Evolutionary conservation across 2,888 invertebrate genomes (phyloP), one percentile per base, ranked within the genome.

Genomic region (Pollenia amentaria): DNA sequence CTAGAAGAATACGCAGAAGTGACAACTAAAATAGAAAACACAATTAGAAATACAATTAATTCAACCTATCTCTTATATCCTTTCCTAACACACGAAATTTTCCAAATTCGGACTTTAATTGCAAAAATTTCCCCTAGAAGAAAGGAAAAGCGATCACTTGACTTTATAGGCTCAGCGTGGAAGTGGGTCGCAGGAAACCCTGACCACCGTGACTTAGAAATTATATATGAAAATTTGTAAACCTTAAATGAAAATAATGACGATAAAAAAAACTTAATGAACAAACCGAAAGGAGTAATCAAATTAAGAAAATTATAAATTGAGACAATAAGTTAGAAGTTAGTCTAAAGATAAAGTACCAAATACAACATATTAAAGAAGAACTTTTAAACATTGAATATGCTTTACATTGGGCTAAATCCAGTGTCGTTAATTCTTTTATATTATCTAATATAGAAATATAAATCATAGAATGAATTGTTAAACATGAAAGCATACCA

Each of bases 321-420:
- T 8, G 18, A 60, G 60, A 60, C 12, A 38, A 60, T 60, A 60
- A 60, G 60, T 21, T 38, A 60, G 29, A 60, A 60, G 38, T 38
- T 38, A 60, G 60, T 38, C 60, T 60, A 38, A 12, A 60, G 38
- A 7, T 16, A 55, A 55, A 55, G n/a, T 55, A 55, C 3, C 55
- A 55, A 55, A 18, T 55, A 18, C 55, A 55, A 55, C 9, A n/a
- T n/a, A 55, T 18, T 16, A 55, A 55, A 55, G 55, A 55, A 55
- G 55, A 18, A 55, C 16, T 55, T n/a, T 55, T 55, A 18, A 55
- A 55, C 16, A 55, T 55, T 16, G 55, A 55, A 16, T 62, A 62
- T 38, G 60, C 60, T n/a, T 12, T 62, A 62, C 38, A 62, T n/a
- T 62, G 60, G 60, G 60, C 60, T 6, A 65, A 65, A 65, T 46